Evolutionary conservation across 2,113 vertebrate genomes (phyloP).

Genomic region (Craseonycteris thonglongyai): DNA sequence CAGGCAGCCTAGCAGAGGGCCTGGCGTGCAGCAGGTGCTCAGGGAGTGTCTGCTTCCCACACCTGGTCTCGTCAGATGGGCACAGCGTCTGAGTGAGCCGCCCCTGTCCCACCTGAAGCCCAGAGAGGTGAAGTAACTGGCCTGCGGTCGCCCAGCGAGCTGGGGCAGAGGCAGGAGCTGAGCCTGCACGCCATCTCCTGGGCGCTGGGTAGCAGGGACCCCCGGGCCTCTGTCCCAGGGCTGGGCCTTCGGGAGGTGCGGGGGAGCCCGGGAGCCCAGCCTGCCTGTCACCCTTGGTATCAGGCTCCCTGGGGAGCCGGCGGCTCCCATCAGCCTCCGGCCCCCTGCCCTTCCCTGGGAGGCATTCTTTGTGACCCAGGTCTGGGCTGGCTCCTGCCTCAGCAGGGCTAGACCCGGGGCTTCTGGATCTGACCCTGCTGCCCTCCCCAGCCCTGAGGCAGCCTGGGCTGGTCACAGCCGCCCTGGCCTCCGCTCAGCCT

Average conservation of each 20-base stretch:
- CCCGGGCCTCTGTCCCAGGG: background rate
- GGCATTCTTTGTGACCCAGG: background rate
- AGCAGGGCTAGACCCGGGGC: background rate
- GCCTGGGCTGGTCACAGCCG: background rate
- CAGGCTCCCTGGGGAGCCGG: background rate
- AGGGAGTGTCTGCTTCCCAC: background rate
- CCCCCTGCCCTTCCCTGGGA: background rate
- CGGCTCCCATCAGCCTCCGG: background rate
- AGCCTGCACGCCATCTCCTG: accelerated
- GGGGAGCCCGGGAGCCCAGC: too few species aligned
- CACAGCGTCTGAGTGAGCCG: background rate
- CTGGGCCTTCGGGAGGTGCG: background rate
- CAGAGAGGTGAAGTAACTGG: background rate
- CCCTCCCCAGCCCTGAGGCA: background rate
- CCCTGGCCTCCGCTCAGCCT: background rate
- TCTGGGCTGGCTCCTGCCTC: background rate
- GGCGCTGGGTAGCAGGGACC: background rate
- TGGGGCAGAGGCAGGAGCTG: background rate
- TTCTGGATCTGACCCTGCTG: background rate
- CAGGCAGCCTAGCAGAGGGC: background rate
- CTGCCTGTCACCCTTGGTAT: background rate
- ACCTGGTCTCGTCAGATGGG: background rate
- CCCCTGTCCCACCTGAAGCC: too few species aligned
- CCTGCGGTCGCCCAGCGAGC: background rate
- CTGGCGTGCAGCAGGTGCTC: background rate